A percentile compares a stretch with the other conserved stretches of the same genome.
Conservation (phyloP, 2,113 vertebrate genomes). For the Mustelus asterias region DNA sequence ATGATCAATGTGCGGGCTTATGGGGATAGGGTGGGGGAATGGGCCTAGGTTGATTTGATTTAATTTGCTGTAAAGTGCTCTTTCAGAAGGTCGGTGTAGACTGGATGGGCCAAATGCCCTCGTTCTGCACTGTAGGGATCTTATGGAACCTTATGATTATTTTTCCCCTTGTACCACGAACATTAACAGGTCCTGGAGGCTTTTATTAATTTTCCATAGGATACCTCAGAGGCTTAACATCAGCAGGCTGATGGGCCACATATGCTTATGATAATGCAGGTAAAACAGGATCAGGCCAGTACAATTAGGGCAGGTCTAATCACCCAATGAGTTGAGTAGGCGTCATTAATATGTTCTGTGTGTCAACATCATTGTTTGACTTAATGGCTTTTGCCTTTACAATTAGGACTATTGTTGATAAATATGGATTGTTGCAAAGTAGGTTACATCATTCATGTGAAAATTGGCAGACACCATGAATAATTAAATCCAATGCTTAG, state of each 20-base stretch:
- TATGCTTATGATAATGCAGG: neutral
- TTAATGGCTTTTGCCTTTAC: neutral
- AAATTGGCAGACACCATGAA: neutral
- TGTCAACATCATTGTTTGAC: neutral
- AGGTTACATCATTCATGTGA: neutral
- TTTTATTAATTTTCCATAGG: neutral
- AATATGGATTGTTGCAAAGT: conserved; percentile 10
- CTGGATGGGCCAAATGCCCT: too few relatives aligned
- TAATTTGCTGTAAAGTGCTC: too few relatives aligned
- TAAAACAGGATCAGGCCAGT: neutral
- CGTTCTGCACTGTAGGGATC: too few relatives aligned
- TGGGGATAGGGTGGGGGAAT: too few relatives aligned
- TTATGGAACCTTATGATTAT: too few relatives aligned
- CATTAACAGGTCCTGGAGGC: neutral
- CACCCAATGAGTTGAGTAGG: conserved; percentile 12
- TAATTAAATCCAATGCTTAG: neutral
- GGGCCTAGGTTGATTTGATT: too few relatives aligned
- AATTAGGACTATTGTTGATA: conserved; percentile 16
- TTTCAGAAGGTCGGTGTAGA: too few relatives aligned
- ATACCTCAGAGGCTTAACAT: neutral
- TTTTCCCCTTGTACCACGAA: neutral
- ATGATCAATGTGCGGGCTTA: too few relatives aligned
- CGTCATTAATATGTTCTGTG: conserved; percentile 2
- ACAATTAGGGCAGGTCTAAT: conserved; percentile 8
- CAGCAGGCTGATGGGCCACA: neutral